phyloP scores from a whole-genome alignment of 2,113 vertebrate genomes.

The Numenius arquata region DNA sequence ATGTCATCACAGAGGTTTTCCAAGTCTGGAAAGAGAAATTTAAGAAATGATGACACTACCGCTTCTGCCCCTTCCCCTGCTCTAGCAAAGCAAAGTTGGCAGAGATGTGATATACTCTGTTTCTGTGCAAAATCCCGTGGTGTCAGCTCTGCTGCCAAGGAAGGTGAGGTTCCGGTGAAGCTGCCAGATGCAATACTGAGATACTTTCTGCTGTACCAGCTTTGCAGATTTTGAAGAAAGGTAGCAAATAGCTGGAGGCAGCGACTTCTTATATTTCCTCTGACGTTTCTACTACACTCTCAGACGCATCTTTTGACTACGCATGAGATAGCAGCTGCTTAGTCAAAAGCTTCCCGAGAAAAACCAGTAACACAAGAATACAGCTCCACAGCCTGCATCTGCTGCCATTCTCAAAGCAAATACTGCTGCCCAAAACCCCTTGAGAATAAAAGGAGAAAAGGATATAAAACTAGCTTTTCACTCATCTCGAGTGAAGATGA shows the following conservation, averaged over 20 bases:
- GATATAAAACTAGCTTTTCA: not conserved
- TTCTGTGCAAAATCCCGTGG: not conserved
- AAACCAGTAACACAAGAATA: not conserved
- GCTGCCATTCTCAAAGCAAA: not conserved
- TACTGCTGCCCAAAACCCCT: not conserved
- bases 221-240: not conserved
- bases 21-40: not conserved
- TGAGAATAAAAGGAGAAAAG: not conserved
- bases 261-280: not conserved
- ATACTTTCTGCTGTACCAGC: not conserved
- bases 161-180: not conserved
- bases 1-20: not conserved
- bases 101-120: not conserved
- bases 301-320: not conserved
- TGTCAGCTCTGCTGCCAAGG: not conserved
- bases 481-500: not conserved
- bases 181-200: not conserved
- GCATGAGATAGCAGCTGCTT: not conserved
- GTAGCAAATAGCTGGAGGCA: not conserved
- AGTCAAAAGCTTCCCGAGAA: not conserved
- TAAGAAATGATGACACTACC: not conserved
- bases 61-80: not conserved
- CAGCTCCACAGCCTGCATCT: not conserved
- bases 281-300: not conserved
- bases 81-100: not conserved